Percentiles rank a stretch among this genome's conserved stretches.
Evolutionary conservation across 1,140 invertebrate species (phyloP).

Genomic region (Leptinotarsa lineolata): DNA sequence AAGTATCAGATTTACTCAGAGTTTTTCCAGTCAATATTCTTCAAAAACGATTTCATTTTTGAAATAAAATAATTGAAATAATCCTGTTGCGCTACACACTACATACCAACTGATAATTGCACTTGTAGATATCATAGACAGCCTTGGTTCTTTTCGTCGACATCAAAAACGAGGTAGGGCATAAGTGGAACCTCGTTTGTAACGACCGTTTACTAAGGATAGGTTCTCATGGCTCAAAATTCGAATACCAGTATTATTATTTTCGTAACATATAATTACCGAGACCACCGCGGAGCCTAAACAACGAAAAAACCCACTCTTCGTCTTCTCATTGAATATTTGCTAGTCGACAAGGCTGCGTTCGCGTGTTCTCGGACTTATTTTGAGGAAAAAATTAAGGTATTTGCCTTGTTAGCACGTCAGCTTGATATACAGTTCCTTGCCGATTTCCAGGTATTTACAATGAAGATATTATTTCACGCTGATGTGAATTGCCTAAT

Average conservation of each 20-base stretch:
- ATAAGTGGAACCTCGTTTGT: constrained; percentile 48
- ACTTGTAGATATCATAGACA: neutral
- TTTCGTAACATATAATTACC: constrained; percentile 52
- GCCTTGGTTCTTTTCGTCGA: neutral
- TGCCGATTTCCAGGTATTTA: constrained; percentile 25
- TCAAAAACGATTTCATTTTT: no score
- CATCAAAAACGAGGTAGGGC: neutral
- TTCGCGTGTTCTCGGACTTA: constrained; percentile 34
- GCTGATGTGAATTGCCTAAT: constrained; percentile 3
- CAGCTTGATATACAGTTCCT: constrained; percentile 24
- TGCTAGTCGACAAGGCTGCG: neutral
- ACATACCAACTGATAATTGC: neutral
- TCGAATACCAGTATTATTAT: constrained; percentile 52
- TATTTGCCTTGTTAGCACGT: constrained; percentile 35
- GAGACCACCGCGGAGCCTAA: constrained; percentile 50
- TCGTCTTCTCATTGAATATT: constrained; percentile 4
- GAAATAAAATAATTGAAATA: no score
- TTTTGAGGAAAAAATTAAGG: constrained; percentile 13
- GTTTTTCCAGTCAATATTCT: no score
- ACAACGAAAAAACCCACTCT: constrained; percentile 16
- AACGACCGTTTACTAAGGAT: constrained; percentile 47
- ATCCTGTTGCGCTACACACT: no score
- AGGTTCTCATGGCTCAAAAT: constrained; percentile 52
- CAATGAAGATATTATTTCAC: constrained; percentile 31
- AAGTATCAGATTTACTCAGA: no score